phyloP scores from a whole-genome alignment of 1,140 invertebrate genomes.

The Drosophila willistoni region DNA sequence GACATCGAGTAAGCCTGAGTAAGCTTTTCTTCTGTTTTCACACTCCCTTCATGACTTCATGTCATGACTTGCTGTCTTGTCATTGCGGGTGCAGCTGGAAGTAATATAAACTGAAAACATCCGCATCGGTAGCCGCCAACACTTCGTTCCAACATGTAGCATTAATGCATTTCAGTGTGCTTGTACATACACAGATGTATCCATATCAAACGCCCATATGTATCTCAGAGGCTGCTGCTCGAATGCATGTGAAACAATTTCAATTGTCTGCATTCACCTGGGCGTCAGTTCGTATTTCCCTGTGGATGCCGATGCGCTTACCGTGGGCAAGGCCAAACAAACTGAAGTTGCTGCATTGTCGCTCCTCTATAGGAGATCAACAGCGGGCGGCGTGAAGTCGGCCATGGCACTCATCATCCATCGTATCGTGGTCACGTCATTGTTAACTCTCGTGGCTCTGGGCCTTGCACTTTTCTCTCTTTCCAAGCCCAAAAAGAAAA shows the following conservation, averaged over 20 bases:
- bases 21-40: conserved; percentile 23
- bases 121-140: conserved; percentile 39
- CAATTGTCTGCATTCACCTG: conserved; percentile 46
- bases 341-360: conserved; percentile 21
- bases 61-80: conserved; percentile 36
- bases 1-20: not conserved
- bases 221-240: conserved; percentile 33
- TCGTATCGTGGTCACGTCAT: conserved; percentile 29
- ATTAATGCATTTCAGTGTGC: not conserved
- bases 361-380: conserved; percentile 27
- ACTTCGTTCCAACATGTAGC: conserved; percentile 7
- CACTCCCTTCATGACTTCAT: conserved; percentile 17
- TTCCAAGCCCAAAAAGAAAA: conserved; percentile 19
- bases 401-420: conserved; percentile 17
- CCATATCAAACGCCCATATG: conserved; percentile 44
- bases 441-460: conserved; percentile 2
- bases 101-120: conserved; percentile 37
- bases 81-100: conserved; percentile 43
- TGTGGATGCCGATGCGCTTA: conserved; percentile 44
- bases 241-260: conserved; percentile 57
- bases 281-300: conserved; percentile 3
- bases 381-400: not conserved
- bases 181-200: conserved; percentile 11
- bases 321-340: conserved; percentile 62
- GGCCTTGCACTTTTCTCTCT: conserved; percentile 57